Conservation (phyloP, 1,140 invertebrate species). For the Copidosoma floridanum region DNA sequence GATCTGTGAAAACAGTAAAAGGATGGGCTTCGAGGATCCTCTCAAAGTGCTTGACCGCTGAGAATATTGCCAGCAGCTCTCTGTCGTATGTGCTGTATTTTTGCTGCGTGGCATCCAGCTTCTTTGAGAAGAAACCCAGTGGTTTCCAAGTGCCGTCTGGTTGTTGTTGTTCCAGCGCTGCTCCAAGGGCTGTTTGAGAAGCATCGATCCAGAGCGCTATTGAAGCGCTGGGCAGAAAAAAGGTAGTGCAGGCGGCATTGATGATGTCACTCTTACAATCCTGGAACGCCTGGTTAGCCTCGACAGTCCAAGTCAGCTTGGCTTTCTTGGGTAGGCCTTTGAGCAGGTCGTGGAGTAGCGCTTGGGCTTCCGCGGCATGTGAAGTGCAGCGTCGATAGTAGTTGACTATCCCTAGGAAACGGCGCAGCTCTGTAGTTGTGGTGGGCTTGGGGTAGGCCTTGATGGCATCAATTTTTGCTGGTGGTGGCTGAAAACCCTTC, state of each 20-base stretch:
- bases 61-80: not conserved
- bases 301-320: not conserved
- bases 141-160: not conserved
- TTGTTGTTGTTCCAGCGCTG: no score
- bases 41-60: not conserved
- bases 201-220: no score
- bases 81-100: not conserved
- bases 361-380: not conserved
- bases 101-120: not conserved
- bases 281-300: not conserved
- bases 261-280: not conserved
- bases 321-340: not conserved
- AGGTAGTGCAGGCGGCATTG: not conserved
- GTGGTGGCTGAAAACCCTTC: no score
- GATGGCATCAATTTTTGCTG: not conserved
- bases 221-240: no score
- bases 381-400: not conserved
- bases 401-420: not conserved
- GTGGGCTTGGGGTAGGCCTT: not conserved
- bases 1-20: not conserved
- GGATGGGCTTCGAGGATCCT: not conserved
- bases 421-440: not conserved
- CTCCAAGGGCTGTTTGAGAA: no score
- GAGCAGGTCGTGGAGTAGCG: not conserved
- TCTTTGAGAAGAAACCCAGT: not conserved